Conservation (phyloP, 2,888 invertebrate species). For the Drosophila heteroneura region DNA sequence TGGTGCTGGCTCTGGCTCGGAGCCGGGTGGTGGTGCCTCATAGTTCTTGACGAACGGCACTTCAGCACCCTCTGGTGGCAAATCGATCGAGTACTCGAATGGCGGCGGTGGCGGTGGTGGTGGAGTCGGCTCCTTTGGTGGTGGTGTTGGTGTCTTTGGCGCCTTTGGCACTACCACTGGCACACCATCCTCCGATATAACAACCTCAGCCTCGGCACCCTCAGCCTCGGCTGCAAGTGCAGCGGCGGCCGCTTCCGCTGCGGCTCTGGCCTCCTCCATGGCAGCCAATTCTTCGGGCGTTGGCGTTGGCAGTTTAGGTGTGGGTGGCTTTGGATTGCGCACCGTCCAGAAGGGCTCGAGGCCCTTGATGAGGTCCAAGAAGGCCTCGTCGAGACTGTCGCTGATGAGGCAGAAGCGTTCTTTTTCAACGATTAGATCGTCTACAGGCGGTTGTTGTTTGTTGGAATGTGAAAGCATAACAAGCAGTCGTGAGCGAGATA, state of each 20-base stretch:
- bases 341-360: constrained; percentile 86
- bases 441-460: constrained; percentile 84
- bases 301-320: constrained; percentile 84
- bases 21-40: constrained; percentile 84
- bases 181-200: constrained; percentile 53
- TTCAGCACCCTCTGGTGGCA: constrained; percentile 86
- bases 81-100: constrained; percentile 85
- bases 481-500: constrained; percentile 49
- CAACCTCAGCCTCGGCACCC: constrained; percentile 58
- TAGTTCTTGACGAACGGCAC: constrained; percentile 85
- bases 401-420: constrained; percentile 97
- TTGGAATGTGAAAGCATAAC: constrained; percentile 52
- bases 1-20: constrained; percentile 81
- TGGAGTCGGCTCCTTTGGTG: constrained; percentile 84
- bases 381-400: constrained; percentile 97
- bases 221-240: constrained; percentile 72
- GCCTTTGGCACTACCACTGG: constrained; percentile 34
- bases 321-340: constrained; percentile 85
- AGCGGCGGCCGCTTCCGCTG: constrained; percentile 77
- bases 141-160: constrained; percentile 74
- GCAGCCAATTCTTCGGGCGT: constrained; percentile 84
- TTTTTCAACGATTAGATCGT: constrained; percentile 94
- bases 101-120: constrained; percentile 85
- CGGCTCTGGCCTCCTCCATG: constrained; percentile 83
- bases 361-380: constrained; percentile 91